These are phyloP conservation scores for Lithophane leautieri DNA, from an alignment of 2,888 invertebrate species.

Conservation along the genomic window DNA sequence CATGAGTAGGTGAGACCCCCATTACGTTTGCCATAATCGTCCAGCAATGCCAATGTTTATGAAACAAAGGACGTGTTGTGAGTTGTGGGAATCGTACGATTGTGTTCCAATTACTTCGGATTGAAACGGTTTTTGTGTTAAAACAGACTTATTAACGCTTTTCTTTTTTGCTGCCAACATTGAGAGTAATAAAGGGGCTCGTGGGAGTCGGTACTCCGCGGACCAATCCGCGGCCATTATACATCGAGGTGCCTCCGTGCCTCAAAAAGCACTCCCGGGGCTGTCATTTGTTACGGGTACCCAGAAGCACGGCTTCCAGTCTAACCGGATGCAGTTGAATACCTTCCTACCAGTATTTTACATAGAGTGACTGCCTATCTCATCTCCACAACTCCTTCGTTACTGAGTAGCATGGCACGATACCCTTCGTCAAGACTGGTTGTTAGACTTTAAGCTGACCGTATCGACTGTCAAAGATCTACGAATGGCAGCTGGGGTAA, in stretches of 20 bases:
- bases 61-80: conserved; percentile 65
- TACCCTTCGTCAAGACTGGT: background rate
- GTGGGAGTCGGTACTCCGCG: too few species aligned
- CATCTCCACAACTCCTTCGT: background rate
- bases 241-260: too few species aligned
- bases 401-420: background rate
- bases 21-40: conserved; percentile 78
- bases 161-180: background rate
- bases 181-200: too few species aligned
- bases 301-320: background rate
- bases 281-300: too few species aligned
- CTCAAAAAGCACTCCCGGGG: too few species aligned
- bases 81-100: conserved; percentile 58
- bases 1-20: conserved; percentile 70
- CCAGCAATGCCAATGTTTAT: conserved; percentile 76
- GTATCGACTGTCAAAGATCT: background rate
- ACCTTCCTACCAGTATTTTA: background rate
- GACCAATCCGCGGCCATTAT: too few species aligned
- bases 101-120: conserved; percentile 37
- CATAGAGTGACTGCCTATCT: background rate
- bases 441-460: background rate
- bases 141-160: conserved; percentile 15
- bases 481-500: too few species aligned
- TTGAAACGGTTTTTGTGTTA: conserved; percentile 35
- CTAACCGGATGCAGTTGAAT: background rate